A percentile compares a stretch with the other conserved stretches of the same genome.
These are phyloP conservation scores for Nothoprocta perdicaria DNA, from an alignment of 2,113 vertebrate genomes.

Conservation along the genomic window DNA sequence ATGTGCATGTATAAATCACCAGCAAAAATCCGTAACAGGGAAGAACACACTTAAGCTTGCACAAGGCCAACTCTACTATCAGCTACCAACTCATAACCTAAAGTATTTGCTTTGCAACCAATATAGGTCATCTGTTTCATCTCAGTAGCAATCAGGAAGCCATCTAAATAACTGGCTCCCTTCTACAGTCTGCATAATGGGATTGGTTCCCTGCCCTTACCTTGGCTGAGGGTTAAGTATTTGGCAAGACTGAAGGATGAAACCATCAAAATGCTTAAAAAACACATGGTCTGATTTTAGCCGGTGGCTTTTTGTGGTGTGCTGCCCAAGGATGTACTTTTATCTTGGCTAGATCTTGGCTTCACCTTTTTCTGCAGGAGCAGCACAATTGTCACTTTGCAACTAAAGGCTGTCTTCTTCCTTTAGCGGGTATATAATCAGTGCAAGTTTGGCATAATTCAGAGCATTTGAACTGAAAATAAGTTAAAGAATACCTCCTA, in stretches of 20 bases:
- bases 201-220: not conserved
- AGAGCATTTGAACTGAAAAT: not conserved
- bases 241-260: not conserved
- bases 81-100: not conserved
- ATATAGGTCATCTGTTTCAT: not conserved
- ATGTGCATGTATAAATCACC: not conserved
- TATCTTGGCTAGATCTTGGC: not conserved
- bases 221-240: not conserved
- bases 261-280: not conserved
- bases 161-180: not conserved
- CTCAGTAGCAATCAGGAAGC: not conserved
- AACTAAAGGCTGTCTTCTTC: not conserved
- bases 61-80: not conserved
- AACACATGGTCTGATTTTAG: rapidly evolving
- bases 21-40: not conserved
- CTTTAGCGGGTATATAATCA: not conserved
- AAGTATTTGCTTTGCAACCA: not conserved
- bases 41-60: not conserved
- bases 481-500: not conserved
- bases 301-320: not conserved
- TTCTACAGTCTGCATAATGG: rapidly evolving
- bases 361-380: not conserved
- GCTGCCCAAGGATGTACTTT: not conserved
- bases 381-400: not conserved
- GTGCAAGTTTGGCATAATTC: not conserved